Base-by-base conservation (phyloP, 2,888 invertebrate genomes). In the Glomeris marginata region DNA sequence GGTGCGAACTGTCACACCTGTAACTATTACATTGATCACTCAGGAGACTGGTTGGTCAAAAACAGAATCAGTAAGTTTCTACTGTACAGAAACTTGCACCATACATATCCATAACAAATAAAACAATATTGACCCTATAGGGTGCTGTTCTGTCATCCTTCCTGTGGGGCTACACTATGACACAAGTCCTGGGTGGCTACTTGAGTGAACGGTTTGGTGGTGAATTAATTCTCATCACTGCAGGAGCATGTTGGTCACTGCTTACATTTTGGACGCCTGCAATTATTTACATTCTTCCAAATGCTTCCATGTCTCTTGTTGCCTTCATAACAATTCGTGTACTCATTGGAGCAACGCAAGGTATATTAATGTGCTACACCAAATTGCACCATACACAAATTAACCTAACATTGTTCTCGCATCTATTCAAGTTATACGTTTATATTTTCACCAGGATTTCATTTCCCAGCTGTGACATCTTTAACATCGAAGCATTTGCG, bases 141-240 rank as follows among this genome's bases (percentile, higher is more conserved):
- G 81, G 80, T n/a, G 74, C 76, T 1, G 75, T 80, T 45, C 64
- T 81, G 22, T 78, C 79, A 20, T 76, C 78, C 21, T 81, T 81
- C 61, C 81, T 81, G 62, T 81, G 81, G 80, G 81, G 81, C 44
- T 81, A 81, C 60, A 77, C 77, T 1, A 63, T 79, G 54, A 81
- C 80, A 1, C 75, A 75, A 63, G 69, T 70, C 16, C 63, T 72
- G 45, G 74, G 75, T 43, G 75, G 75, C 28, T 74, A 74, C 57
- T 64, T 74, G 33, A 75, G 75, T 55, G 75, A 75, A 61, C 69
- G 72, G 46, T 71, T 77, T 50, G 80, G 80, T 34, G 80, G 80
- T 0, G 78, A 79, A 58, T 70, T 72, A 52, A 75, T 81, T 13
- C 71, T 81, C 55, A 70, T 74, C 42, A 69, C 74, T 41, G 74